Evolutionary conservation across 1,140 invertebrate genomes (phyloP).

Genomic region (Micrasema longulum): DNA sequence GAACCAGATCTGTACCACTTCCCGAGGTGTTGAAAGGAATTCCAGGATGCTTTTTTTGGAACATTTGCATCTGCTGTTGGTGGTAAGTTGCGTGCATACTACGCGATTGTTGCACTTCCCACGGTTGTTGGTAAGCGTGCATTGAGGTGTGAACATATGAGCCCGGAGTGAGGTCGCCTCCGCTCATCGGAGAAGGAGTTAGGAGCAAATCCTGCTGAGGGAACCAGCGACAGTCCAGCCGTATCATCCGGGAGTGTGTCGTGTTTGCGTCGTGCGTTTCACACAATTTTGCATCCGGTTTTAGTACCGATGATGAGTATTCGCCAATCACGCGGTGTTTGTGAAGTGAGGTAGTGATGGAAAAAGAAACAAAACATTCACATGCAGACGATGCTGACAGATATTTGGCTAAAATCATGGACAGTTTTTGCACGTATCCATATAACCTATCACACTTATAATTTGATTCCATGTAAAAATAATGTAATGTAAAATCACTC

Average conservation of each 20-base stretch:
- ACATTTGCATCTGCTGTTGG: slow-evolving; percentile 55
- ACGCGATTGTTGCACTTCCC: slow-evolving; percentile 68
- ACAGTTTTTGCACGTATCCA: too few relatives aligned
- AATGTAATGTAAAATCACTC: not conserved
- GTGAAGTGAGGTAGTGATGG: slow-evolving; percentile 62
- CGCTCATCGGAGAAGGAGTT: slow-evolving; percentile 50
- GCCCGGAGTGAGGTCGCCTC: slow-evolving; percentile 50
- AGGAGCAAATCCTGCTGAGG: slow-evolving; percentile 42
- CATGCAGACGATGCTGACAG: slow-evolving; percentile 56
- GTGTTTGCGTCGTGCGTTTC: slow-evolving; percentile 26
- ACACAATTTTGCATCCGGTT: slow-evolving; percentile 30
- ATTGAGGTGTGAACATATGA: slow-evolving; percentile 65
- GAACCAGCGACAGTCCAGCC: not conserved
- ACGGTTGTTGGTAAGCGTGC: slow-evolving; percentile 70
- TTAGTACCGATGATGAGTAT: slow-evolving; percentile 23
- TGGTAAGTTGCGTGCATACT: slow-evolving; percentile 60
- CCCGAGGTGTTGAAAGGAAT: slow-evolving; percentile 61
- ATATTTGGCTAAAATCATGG: slow-evolving; percentile 12
- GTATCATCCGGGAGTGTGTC: not conserved
- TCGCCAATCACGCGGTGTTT: slow-evolving; percentile 52
- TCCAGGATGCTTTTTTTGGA: slow-evolving; percentile 59
- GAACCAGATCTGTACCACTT: slow-evolving; percentile 75
- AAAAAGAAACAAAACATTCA: slow-evolving; percentile 57
- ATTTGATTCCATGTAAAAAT: too few relatives aligned
- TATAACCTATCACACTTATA: too few relatives aligned